phyloP scores from a whole-genome alignment of 2,888 invertebrate genomes.

The Euplagia quadripunctaria region DNA sequence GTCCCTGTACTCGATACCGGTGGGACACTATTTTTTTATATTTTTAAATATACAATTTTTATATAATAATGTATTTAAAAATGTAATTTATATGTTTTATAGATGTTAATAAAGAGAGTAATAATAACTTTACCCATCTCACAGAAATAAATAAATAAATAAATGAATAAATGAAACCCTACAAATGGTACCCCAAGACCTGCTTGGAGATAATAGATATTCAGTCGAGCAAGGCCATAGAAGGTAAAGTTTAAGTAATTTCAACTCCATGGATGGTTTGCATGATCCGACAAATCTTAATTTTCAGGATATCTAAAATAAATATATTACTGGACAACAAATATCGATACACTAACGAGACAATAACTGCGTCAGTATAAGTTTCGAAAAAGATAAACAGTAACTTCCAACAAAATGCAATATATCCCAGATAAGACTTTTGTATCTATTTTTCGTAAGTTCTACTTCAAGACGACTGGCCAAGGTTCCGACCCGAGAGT shows the following conservation, averaged over 20 bases:
- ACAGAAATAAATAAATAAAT: neutral
- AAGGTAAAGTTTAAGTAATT: neutral
- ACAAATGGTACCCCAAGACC: neutral
- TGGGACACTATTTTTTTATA: no score
- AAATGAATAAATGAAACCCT: neutral
- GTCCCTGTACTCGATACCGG: no score
- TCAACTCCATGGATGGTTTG: no score
- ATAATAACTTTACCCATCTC: no score
- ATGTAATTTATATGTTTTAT: no score
- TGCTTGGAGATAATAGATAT: neutral
- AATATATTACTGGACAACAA: neutral
- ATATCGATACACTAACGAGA: neutral
- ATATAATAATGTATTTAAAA: no score
- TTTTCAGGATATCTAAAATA: neutral
- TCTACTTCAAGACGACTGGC: constrained; percentile 6
- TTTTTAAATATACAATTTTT: no score
- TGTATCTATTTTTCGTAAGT: constrained; percentile 4
- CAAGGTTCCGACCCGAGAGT: constrained; percentile 1
- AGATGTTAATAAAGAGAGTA: no score
- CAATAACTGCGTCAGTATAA: neutral
- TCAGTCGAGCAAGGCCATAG: neutral
- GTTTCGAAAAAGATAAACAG: neutral
- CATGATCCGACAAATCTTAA: neutral
- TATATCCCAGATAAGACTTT: neutral
- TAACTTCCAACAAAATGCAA: neutral